Evolutionary conservation across 2,797 vertebrate genomes (phyloP), one percentile per base, ranked within the genome.

Genomic region (Sylvilagus floridanus): DNA sequence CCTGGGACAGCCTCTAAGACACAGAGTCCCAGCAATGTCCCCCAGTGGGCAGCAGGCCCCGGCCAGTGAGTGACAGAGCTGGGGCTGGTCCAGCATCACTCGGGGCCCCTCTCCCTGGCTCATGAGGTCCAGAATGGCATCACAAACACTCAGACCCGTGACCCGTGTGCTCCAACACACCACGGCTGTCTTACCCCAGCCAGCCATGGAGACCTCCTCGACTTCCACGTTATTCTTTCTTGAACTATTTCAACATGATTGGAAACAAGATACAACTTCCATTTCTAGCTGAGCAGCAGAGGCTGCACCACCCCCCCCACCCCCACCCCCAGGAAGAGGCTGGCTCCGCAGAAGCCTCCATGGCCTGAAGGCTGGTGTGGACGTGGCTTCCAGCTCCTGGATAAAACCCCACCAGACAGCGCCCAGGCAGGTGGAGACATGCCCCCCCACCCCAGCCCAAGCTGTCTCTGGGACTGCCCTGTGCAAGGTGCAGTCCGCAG

Each of bases 361-460:
- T 3, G 2, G 13, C 62, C 84, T 22, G 30, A 62, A 65, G 50
- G 73, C 60, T 2, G 16, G n/a, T 14, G 19, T 5, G 0, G 26
- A 60, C 0, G 4, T 1, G 47, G 14, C 24, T 50, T 73, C 26
- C 9, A 60, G 50, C 30, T n/a, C 65, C 66, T 14, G 35, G 79
- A 19, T 21, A 4, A 1, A 54, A 63, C 11, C 72, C 37, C 4
- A 0, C 3, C 19, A 3, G 60, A 10, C 13, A 2, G 12, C 0
- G 0, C 4, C 35, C 42, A 4, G 47, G 7, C 5, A 19, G 26
- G 7, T 2, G 12, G 66, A 30, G 42, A 30, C 14, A 30, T 5
- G 24, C 42, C 42, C 42, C 42, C 8, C 42, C 42, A 21, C 62
- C 5, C 19, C 19, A 10, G 37, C 26, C 76, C 2, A 3, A n/a